phyloP scores from a whole-genome alignment of 2,113 vertebrate genomes.

The Thalassarche chlororhynchos region DNA sequence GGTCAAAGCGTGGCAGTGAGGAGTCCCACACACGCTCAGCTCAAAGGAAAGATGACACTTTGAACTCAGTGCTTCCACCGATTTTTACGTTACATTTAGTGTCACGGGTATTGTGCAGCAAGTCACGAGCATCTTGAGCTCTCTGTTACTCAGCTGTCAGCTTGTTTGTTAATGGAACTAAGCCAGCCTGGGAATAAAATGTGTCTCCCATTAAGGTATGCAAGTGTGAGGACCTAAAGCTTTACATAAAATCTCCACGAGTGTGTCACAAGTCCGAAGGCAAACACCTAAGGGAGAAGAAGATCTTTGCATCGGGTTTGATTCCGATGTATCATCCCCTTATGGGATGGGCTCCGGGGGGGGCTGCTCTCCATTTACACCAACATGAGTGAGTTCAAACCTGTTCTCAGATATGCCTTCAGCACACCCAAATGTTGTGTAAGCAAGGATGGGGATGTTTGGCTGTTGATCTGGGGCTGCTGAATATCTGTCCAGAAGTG shows the following conservation, averaged over 20 bases:
- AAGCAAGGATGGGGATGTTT: neutral
- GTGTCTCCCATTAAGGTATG: neutral
- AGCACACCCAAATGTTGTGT: neutral
- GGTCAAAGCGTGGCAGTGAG: neutral
- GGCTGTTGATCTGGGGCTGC: neutral
- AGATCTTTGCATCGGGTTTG: neutral
- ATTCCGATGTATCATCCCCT: neutral
- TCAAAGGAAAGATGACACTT: neutral
- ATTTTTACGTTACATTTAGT: neutral
- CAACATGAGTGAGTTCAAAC: rapidly evolving
- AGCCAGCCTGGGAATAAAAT: neutral
- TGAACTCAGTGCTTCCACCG: neutral
- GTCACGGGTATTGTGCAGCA: neutral
- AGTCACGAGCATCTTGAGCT: neutral
- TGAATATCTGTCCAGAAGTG: neutral
- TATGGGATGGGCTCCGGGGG: neutral
- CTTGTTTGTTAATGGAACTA: neutral
- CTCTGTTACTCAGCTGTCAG: neutral
- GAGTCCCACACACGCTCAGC: rapidly evolving
- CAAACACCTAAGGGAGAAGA: neutral
- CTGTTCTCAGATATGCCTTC: neutral
- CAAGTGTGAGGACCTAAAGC: neutral
- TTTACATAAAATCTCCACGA: neutral
- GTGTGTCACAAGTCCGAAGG: neutral
- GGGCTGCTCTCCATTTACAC: neutral